Evolutionary conservation across 2,888 invertebrate species (phyloP).

Genomic region (Crocallis elinguaria): DNA sequence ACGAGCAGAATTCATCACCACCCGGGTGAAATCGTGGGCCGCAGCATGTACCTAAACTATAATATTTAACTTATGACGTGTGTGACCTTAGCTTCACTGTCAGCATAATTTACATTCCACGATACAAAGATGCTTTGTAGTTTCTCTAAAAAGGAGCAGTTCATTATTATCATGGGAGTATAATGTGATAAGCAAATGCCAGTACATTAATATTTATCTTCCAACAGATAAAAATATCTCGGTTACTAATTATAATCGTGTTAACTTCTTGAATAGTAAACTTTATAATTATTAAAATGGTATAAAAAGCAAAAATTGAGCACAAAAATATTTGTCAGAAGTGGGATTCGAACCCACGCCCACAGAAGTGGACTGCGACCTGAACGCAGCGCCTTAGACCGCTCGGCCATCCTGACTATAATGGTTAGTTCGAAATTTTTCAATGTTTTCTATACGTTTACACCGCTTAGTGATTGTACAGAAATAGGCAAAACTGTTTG

Average conservation of each 20-base stretch:
- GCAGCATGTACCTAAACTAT: too few relatives aligned
- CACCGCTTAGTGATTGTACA: background rate
- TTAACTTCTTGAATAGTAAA: background rate
- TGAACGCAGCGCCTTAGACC: conserved; percentile 64
- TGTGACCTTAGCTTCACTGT: too few relatives aligned
- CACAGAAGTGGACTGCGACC: conserved; percentile 64
- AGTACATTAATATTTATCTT: conserved; percentile 1
- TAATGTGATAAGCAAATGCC: too few relatives aligned
- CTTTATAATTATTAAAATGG: too few relatives aligned
- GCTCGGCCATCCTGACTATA: conserved; percentile 59
- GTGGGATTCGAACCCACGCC: conserved; percentile 65
- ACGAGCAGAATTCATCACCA: too few relatives aligned
- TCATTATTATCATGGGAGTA: too few relatives aligned
- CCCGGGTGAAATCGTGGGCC: too few relatives aligned
- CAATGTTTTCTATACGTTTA: background rate
- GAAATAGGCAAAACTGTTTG: conserved; percentile 2
- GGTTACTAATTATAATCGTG: background rate
- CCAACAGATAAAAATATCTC: background rate
- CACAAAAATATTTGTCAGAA: conserved; percentile 51
- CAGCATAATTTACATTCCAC: background rate
- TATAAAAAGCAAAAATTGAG: conserved; percentile 3
- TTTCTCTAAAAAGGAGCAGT: background rate
- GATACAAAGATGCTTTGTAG: conserved; percentile 7
- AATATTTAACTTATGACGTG: too few relatives aligned
- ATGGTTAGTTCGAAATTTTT: accelerated